phyloP scores from a whole-genome alignment of 2,113 vertebrate species.

The Scophthalmus maximus region DNA sequence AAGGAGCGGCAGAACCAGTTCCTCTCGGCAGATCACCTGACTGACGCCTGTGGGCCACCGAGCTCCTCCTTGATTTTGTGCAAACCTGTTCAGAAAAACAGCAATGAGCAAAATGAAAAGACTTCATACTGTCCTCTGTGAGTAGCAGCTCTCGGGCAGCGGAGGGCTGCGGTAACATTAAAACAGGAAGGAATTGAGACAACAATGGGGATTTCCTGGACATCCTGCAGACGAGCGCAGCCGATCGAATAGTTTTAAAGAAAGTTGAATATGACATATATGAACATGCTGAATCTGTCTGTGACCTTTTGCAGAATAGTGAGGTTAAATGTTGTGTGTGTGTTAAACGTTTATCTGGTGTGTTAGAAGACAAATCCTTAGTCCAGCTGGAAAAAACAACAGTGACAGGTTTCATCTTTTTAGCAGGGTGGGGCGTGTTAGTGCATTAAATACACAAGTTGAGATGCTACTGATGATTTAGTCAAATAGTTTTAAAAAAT shows the following conservation, averaged over 20 bases:
- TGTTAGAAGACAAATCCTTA: not conserved
- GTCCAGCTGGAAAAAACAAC: slow-evolving; percentile 1
- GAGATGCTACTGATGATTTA: not conserved
- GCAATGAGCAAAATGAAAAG: not conserved
- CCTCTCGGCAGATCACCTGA: slow-evolving; percentile 43
- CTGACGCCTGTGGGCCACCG: slow-evolving; percentile 5
- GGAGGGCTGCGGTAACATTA: not conserved
- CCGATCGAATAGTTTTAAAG: not conserved
- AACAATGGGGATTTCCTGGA: slow-evolving; percentile 68
- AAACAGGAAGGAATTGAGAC: slow-evolving; percentile 58
- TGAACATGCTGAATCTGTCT: no score
- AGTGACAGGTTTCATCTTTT: slow-evolving; percentile 5
- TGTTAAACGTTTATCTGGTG: not conserved
- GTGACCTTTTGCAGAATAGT: not conserved
- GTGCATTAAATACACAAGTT: not conserved
- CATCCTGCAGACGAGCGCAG: slow-evolving; percentile 7
- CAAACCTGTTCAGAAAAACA: not conserved
- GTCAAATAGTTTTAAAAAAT: no score
- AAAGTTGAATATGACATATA: not conserved
- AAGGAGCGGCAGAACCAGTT: slow-evolving; percentile 52
- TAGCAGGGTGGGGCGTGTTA: not conserved
- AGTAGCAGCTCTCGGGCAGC: not conserved
- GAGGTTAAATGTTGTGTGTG: not conserved
- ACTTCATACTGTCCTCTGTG: not conserved
- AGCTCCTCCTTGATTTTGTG: slow-evolving; percentile 13